Base-by-base conservation (phyloP, 2,888 invertebrate species). In the Dasysyrphus tricinctus region DNA sequence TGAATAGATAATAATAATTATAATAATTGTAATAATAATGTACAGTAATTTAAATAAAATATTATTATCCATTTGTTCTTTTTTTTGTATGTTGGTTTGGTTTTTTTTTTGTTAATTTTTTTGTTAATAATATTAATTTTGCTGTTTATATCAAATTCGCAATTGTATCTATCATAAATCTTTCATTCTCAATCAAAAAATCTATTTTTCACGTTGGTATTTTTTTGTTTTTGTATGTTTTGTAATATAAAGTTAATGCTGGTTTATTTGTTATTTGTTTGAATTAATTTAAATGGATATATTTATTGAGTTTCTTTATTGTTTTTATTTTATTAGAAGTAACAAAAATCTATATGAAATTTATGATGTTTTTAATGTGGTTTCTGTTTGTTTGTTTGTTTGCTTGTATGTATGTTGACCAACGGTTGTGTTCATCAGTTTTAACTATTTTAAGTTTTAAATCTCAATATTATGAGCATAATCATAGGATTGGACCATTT, bases 401-500 rank as follows among this genome's bases (percentile, higher is more conserved):
- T 63, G 37, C 8, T 65, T 47, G 54, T 73, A 67, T 63, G 65
- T 56, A 63, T 70, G 39, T 49, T 51, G 65, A 65, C 74, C 67
- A 83, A 79, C 83, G 79, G 63, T 51, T 70, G 65, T 63, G 65
- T 84, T 80, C 59, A 61, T 76, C 59, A 67, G 80, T 80, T 72
- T 76, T 44, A 72, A 65, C 29, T 72, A 29, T 73, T 67, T 57
- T 34, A 34, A 63, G 8, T 72, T 57, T 80, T 47, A 42, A 19
- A 59, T 80, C 76, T 80, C 54, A 65, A 67, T 72, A 67, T 57
- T 80, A 84, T 80, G 80, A 80, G 84, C 84, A 84, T 84, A 84
- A 72, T 80, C 75, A 80, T 80, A 80, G 84, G 84, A 84, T 84
- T 84, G 84, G 84, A 84, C 84, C 84, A 84, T 83, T 77, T 69